A percentile compares a stretch with the other conserved stretches of the same genome.
These are phyloP conservation scores for Centroberyx gerrardi DNA, from an alignment of 2,797 vertebrate genomes.

Conservation along the genomic window DNA sequence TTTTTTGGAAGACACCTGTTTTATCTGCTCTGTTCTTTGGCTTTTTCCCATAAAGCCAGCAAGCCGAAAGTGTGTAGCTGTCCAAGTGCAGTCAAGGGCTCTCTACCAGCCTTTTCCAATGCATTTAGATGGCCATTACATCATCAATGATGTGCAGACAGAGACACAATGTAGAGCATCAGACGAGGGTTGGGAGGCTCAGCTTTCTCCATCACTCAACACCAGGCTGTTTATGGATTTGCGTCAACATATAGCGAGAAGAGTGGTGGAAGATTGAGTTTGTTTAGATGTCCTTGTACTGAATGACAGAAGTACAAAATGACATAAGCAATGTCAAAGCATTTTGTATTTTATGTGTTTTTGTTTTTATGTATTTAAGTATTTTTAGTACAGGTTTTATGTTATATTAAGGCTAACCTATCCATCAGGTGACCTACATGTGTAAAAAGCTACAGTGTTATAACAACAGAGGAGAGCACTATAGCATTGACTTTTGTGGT, in stretches of 20 bases:
- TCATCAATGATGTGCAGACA: slow-evolving; percentile 32
- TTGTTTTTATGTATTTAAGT: background rate
- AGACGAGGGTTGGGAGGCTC: slow-evolving; percentile 2
- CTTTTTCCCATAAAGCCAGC: slow-evolving; percentile 18
- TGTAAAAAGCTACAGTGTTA: background rate
- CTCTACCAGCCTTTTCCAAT: slow-evolving; percentile 23
- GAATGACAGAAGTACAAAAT: background rate
- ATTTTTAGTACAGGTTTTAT: background rate
- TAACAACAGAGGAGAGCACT: background rate
- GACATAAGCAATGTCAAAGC: background rate
- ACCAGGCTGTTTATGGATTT: background rate
- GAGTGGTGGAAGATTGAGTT: background rate
- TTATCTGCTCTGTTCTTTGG: background rate
- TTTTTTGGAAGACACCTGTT: background rate
- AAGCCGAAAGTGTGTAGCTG: slow-evolving; percentile 17
- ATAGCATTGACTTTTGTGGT: background rate
- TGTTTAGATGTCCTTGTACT: background rate
- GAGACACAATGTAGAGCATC: slow-evolving; percentile 10
- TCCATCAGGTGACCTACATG: background rate
- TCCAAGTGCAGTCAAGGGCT: slow-evolving; percentile 38
- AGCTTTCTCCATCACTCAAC: background rate
- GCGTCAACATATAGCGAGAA: slow-evolving; percentile 12
- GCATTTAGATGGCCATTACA: slow-evolving; percentile 58
- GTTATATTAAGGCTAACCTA: background rate
- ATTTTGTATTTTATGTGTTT: background rate